Percentiles rank a stretch among this genome's conserved stretches.
These are phyloP conservation scores for Dryobates pubescens DNA, from an alignment of 2,797 vertebrate genomes.

Conservation along the genomic window DNA sequence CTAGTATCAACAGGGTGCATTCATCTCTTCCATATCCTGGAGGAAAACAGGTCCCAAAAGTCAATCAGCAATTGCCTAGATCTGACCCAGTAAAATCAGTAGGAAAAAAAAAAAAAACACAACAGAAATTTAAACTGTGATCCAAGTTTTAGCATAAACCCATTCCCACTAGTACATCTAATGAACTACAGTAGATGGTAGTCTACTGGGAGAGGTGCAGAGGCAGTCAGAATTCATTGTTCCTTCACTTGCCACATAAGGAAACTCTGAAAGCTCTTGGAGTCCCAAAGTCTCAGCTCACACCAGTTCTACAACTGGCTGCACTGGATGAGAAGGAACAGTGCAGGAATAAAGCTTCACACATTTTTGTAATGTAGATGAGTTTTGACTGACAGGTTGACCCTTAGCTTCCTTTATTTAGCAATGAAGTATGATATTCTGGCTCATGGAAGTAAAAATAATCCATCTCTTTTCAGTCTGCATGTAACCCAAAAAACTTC, in stretches of 20 bases:
- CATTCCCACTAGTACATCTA: accelerated
- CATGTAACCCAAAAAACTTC: constrained; percentile 1
- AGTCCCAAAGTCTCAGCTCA: background rate
- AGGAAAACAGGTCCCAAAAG: background rate
- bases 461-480: background rate
- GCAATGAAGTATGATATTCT: background rate
- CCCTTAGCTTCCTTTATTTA: constrained; percentile 32
- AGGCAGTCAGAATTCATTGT: background rate
- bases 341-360: background rate
- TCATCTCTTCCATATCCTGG: background rate
- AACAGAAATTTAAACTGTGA: background rate
- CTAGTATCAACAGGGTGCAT: background rate
- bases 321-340: background rate
- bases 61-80: background rate
- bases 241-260: background rate
- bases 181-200: background rate
- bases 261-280: background rate
- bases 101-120: background rate
- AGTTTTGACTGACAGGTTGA: constrained; percentile 49
- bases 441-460: constrained; percentile 37
- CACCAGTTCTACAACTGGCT: background rate
- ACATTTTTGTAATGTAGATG: constrained; percentile 23
- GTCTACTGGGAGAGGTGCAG: background rate
- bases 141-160: background rate
- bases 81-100: background rate